These are phyloP conservation scores for Verasper variegatus DNA, from an alignment of 2,113 vertebrate species.

Conservation along the genomic window DNA sequence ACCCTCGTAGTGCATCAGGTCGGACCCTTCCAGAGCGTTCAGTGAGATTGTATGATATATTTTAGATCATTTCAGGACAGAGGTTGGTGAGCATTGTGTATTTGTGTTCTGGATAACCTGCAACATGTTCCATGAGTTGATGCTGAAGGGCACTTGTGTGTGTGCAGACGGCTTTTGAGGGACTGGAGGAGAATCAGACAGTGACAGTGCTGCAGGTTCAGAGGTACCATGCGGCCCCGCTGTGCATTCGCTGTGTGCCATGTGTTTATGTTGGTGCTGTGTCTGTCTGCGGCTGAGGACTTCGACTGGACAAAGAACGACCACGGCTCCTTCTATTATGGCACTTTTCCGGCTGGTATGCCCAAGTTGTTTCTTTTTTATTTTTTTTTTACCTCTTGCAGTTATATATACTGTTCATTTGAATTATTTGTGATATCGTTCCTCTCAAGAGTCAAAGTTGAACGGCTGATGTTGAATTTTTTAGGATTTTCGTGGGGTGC, in stretches of 20 bases:
- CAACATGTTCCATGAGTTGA: neutral
- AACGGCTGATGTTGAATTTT: conserved; percentile 5
- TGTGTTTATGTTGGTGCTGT: conserved; percentile 79
- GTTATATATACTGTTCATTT: neutral
- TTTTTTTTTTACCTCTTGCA: neutral
- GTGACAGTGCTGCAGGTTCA: conserved; percentile 63
- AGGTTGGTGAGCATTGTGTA: neutral
- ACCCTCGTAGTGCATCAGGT: conserved; percentile 40
- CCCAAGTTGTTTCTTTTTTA: neutral
- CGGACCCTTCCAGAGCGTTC: conserved; percentile 64
- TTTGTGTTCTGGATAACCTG: neutral
- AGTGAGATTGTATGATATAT: conserved; percentile 15
- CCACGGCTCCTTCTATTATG: conserved; percentile 91
- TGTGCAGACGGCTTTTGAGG: conserved; percentile 50
- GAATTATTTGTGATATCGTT: neutral
- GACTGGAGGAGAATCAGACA: conserved; percentile 58
- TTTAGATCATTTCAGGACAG: neutral
- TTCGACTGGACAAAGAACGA: conserved; percentile 89
- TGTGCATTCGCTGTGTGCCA: conserved; percentile 71
- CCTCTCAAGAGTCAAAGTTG: neutral
- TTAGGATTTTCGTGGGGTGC: conserved; percentile 94
- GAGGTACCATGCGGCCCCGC: conserved; percentile 70
- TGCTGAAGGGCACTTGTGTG: conserved; percentile 24
- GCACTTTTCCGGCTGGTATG: conserved; percentile 90
- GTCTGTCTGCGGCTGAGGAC: conserved; percentile 82